Conservation (phyloP, 2,113 vertebrate species). For the Arothron firmamentum region DNA sequence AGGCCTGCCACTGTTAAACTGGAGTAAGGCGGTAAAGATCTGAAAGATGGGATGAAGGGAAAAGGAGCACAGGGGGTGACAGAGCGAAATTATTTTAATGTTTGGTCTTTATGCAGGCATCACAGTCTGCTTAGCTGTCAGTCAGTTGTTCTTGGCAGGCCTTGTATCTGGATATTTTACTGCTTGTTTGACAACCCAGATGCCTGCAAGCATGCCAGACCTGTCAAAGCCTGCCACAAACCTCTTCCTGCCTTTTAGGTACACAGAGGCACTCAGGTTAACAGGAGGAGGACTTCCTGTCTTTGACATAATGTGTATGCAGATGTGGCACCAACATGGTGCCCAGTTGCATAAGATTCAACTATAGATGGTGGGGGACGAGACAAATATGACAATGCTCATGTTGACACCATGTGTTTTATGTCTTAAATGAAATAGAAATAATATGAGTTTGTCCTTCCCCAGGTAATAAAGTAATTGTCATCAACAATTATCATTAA, state of each 20-base stretch:
- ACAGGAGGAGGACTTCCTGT: not conserved
- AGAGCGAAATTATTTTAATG: conserved; percentile 33
- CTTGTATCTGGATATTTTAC: conserved; percentile 36
- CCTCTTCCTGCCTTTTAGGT: conserved; percentile 29
- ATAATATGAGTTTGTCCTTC: too few species aligned
- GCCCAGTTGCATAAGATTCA: too few species aligned
- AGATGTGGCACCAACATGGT: too few species aligned
- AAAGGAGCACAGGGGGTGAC: conserved; percentile 1
- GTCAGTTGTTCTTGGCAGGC: conserved; percentile 7
- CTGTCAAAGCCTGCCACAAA: conserved; percentile 61
- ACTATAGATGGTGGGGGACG: too few species aligned
- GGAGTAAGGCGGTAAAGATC: conserved; percentile 3
- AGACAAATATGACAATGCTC: too few species aligned
- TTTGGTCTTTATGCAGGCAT: conserved; percentile 24
- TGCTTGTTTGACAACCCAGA: conserved; percentile 58
- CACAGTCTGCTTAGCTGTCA: conserved; percentile 9
- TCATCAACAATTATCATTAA: too few species aligned
- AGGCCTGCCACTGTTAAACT: conserved; percentile 22
- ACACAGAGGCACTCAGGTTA: not conserved
- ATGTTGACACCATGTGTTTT: too few species aligned
- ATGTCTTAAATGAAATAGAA: too few species aligned
- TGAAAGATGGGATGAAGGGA: conserved; percentile 2
- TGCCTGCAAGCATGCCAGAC: conserved; percentile 40
- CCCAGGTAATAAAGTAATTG: too few species aligned
- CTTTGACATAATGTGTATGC: too few species aligned